Evolutionary conservation across 2,888 invertebrate species (phyloP).

Genomic region (Nemotelus nigrinus): DNA sequence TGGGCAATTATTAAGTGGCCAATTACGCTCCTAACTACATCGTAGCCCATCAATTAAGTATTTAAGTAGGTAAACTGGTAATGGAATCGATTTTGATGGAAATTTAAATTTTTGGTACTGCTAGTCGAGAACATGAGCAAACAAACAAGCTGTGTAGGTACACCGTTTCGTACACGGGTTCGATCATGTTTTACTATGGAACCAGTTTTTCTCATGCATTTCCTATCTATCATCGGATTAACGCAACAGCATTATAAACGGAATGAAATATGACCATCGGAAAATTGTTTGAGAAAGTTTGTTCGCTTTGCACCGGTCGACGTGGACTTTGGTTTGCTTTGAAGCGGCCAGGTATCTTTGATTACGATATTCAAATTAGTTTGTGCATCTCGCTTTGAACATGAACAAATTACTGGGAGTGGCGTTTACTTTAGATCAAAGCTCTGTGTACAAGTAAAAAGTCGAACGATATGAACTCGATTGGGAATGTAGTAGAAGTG

Average conservation of each 20-base stretch:
- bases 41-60: conserved; percentile 30
- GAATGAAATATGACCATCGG: conserved; percentile 2
- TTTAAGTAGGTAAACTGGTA: conserved; percentile 40
- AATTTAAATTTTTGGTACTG: conserved; percentile 24
- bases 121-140: background rate
- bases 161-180: background rate
- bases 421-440: no score
- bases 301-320: background rate
- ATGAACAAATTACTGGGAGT: no score
- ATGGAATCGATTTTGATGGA: conserved; percentile 22
- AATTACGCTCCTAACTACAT: conserved; percentile 36
- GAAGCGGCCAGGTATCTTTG: background rate
- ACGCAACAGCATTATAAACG: conserved; percentile 12
- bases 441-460: no score
- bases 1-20: conserved; percentile 37
- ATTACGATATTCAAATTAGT: conserved; percentile 21
- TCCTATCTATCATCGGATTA: background rate
- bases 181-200: background rate
- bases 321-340: background rate
- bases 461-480: no score
- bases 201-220: background rate
- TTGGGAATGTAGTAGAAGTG: no score
- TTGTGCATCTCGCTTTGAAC: background rate
- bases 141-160: background rate
- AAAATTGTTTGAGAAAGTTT: background rate